Conservation (phyloP, 2,113 vertebrate species). For the Stictonetta naevosa region DNA sequence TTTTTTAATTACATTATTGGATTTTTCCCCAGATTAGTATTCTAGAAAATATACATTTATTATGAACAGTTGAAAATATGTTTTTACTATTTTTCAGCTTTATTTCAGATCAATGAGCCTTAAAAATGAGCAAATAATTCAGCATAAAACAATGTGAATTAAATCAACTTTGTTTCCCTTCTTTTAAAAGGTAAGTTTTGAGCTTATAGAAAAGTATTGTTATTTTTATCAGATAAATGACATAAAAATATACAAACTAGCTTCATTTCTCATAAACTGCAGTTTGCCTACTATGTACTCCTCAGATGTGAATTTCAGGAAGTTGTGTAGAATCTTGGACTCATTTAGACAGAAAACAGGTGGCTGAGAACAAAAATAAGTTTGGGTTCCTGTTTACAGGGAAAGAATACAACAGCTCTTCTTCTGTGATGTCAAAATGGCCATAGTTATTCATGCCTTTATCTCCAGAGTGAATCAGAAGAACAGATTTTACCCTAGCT, state of each 20-base stretch:
- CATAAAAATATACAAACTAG: background rate
- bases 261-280: background rate
- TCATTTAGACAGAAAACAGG: background rate
- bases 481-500: background rate
- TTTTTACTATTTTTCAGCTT: background rate
- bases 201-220: background rate
- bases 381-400: background rate
- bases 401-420: background rate
- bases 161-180: background rate
- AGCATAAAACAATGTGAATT: background rate
- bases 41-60: background rate
- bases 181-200: background rate
- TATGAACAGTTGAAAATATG: background rate
- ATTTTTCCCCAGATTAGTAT: rapidly evolving
- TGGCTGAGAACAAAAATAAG: background rate
- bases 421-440: background rate
- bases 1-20: background rate
- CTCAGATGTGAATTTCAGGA: background rate
- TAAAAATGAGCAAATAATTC: background rate
- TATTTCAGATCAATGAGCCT: background rate
- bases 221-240: background rate
- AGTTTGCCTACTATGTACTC: background rate
- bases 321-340: background rate
- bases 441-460: background rate
- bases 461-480: background rate